A percentile compares a stretch with the other conserved stretches of the same genome.
These are phyloP conservation scores for Brotogeris chrysoptera DNA, from an alignment of 2,797 vertebrate species.

Conservation along the genomic window DNA sequence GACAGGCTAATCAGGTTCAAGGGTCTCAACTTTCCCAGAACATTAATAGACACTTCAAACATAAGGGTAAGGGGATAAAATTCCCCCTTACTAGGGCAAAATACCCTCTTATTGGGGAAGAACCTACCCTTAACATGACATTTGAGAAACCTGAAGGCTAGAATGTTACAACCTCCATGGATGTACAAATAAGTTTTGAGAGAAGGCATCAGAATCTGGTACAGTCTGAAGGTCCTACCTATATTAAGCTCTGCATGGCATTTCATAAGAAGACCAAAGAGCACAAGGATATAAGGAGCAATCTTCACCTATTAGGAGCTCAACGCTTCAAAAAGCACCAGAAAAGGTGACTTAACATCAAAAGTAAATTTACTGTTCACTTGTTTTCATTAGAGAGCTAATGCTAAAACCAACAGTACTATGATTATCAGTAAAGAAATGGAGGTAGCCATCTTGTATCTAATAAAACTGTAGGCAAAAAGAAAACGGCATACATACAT, in stretches of 20 bases:
- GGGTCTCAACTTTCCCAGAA: background rate
- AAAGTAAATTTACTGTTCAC: background rate
- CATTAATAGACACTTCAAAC: background rate
- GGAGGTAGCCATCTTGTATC: background rate
- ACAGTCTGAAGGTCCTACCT: background rate
- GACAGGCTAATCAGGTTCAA: background rate
- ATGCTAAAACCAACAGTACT: background rate
- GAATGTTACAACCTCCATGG: background rate
- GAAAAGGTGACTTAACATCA: background rate
- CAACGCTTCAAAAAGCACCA: background rate
- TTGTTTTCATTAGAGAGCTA: background rate
- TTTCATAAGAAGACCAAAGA: background rate
- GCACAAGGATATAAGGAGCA: background rate
- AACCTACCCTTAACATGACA: background rate
- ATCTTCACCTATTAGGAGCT: accelerated
- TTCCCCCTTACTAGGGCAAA: background rate
- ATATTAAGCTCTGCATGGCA: background rate
- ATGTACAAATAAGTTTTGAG: background rate
- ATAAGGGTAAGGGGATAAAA: background rate
- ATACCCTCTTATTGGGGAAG: background rate
- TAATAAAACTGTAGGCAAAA: background rate
- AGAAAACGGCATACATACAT: accelerated
- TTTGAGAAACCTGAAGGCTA: background rate
- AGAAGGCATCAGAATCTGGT: background rate
- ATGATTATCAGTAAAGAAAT: background rate